Conservation (phyloP, 2,888 invertebrate genomes). For the Drosophila quinaria region DNA sequence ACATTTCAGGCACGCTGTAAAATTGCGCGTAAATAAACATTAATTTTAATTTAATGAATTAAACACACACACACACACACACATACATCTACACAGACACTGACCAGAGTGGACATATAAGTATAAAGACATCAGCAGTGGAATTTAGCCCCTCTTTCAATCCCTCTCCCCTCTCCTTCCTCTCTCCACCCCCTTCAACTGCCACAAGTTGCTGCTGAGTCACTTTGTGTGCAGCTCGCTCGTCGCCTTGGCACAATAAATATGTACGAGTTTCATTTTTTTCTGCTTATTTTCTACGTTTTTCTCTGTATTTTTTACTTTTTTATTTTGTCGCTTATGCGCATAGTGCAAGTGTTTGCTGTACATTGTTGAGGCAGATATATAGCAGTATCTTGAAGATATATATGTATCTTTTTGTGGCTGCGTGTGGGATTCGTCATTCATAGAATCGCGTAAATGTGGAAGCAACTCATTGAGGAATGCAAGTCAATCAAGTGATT, state of each 20-base stretch:
- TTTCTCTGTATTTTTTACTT: slow-evolving; percentile 5
- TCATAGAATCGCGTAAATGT: slow-evolving; percentile 36
- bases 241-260: slow-evolving; percentile 76
- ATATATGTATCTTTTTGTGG: slow-evolving; percentile 4
- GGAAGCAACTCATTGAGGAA: slow-evolving; percentile 33
- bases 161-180: neutral
- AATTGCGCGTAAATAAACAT: slow-evolving; percentile 78
- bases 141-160: slow-evolving; percentile 27
- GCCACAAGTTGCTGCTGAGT: slow-evolving; percentile 43
- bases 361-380: slow-evolving; percentile 41
- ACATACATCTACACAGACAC: slow-evolving; percentile 23
- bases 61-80: slow-evolving; percentile 52
- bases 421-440: slow-evolving; percentile 51
- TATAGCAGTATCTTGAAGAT: slow-evolving; percentile 24
- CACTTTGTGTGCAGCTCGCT: slow-evolving; percentile 35
- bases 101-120: slow-evolving; percentile 35
- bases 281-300: slow-evolving; percentile 3
- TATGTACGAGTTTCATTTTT: slow-evolving; percentile 57
- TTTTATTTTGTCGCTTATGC: slow-evolving; percentile 54
- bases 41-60: slow-evolving; percentile 81
- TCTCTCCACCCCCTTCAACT: neutral
- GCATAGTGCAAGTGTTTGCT: slow-evolving; percentile 70
- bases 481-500: slow-evolving; percentile 26
- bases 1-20: slow-evolving; percentile 69
- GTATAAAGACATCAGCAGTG: slow-evolving; percentile 53